Evolutionary conservation across 2,888 invertebrate genomes (phyloP), one percentile per base, ranked within the genome.

Genomic region (Chrysina gloriosa): DNA sequence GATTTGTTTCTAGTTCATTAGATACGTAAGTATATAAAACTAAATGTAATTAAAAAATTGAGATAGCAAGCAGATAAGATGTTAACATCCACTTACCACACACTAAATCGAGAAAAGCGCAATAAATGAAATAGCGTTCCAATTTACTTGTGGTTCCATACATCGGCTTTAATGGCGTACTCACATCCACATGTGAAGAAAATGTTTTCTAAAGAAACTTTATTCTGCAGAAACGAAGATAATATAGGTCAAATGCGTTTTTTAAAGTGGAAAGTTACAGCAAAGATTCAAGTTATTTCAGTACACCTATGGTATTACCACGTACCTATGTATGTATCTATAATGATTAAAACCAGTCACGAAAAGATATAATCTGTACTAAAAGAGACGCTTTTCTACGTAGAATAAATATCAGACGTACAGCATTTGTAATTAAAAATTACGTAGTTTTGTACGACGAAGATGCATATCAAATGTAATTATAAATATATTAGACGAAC

Each of bases 221-320:
- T 39, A 27, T 29, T 14, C 29, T 27, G 31, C 16, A 25, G 23
- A 21, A 48, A 29, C 52, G 27, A 27, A 29, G 6, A 14, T 52
- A 56, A 56, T 39, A 56, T 56, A 34, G 56, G 39, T 56, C 56
- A 56, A 56, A 56, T 6, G 23, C 3, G 11, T 56, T 36, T 39
- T 56, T 56, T 39, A 34, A 56, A 56, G 11, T 56, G 39, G 23
- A 56, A 56, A 56, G 39, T 36, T 56, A 39, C 56, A 9, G 23
- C 11, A 56, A 16, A 39, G 36, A 39, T 39, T 36, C 6, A 31
- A 56, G 56, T 39, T 56, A 39, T 56, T 56, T 36, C 19, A 27
- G 27, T 52, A 23, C 11, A 52, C 4, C 7, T 21, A 48, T 14
- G 4, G 7, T 19, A 19, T 6, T 36, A 36, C 2, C 14, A 36